Conservation (phyloP, 92 coral and sea anemone species). For the Epizoanthus ramosus region DNA sequence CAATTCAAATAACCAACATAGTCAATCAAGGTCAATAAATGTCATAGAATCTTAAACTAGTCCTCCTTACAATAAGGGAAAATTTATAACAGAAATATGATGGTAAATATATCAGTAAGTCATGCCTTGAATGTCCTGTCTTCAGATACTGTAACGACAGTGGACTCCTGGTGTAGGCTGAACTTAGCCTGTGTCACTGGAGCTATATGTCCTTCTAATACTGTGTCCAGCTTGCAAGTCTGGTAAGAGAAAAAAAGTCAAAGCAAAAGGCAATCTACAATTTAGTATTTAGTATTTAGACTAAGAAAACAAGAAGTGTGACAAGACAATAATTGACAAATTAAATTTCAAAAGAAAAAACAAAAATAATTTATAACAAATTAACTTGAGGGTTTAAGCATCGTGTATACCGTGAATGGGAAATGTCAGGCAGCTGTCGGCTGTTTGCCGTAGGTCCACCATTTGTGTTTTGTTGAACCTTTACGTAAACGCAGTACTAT, state of each 20-base stretch:
- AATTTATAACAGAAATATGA: neutral
- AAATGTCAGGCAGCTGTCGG: no score
- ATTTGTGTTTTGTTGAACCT: no score
- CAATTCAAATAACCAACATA: no score
- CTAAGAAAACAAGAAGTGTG: neutral
- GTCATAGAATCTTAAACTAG: no score
- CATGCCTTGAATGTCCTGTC: slow-evolving; percentile 93
- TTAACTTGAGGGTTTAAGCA: neutral
- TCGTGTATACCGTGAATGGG: no score
- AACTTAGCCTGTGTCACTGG: slow-evolving; percentile 81
- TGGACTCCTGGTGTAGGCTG: slow-evolving; percentile 66
- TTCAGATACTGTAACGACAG: slow-evolving; percentile 81
- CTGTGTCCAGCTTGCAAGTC: slow-evolving; percentile 86
- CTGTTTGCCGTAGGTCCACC: no score
- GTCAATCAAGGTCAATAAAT: no score
- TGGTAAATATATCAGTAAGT: neutral
- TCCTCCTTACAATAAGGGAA: no score
- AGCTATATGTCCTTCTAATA: slow-evolving; percentile 87
- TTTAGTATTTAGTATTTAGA: no score
- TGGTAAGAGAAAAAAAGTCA: slow-evolving; percentile 5
- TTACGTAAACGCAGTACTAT: no score
- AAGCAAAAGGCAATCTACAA: neutral
- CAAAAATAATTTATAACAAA: neutral
- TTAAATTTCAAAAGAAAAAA: neutral
- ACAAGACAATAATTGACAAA: neutral